These are phyloP conservation scores for Caenorhabditis panamensis DNA, from an alignment of 2,888 invertebrate species.

Conservation along the genomic window DNA sequence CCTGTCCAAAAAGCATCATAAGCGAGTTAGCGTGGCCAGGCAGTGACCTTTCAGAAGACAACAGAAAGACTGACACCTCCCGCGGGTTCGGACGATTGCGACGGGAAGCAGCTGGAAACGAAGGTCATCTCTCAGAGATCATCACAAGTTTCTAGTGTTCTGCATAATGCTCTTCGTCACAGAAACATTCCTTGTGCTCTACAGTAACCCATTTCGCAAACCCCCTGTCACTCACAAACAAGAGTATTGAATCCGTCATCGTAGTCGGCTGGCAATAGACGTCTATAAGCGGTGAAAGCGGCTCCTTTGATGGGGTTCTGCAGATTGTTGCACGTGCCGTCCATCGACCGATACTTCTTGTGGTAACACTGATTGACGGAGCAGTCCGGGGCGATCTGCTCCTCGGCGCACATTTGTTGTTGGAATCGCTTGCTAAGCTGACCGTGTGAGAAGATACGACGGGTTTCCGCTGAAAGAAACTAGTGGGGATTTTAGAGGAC, in stretches of 20 bases:
- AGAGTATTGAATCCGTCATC: slow-evolving; percentile 78
- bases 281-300: slow-evolving; percentile 86
- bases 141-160: background rate
- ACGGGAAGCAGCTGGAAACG: slow-evolving; percentile 56
- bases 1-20: slow-evolving; percentile 73
- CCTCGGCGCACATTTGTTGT: slow-evolving; percentile 50
- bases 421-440: slow-evolving; percentile 36
- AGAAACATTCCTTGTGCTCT: slow-evolving; percentile 9
- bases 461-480: slow-evolving; percentile 37
- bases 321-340: slow-evolving; percentile 96
- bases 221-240: slow-evolving; percentile 68
- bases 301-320: slow-evolving; percentile 88
- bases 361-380: slow-evolving; percentile 78
- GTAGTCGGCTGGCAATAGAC: slow-evolving; percentile 76
- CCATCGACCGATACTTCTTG: slow-evolving; percentile 88
- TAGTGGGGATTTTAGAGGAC: background rate
- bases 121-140: slow-evolving; percentile 20
- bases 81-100: slow-evolving; percentile 77
- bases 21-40: slow-evolving; percentile 71
- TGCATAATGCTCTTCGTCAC: background rate
- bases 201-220: slow-evolving; percentile 4
- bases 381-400: slow-evolving; percentile 68
- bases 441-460: slow-evolving; percentile 45
- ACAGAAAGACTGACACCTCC: slow-evolving; percentile 78
- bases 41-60: slow-evolving; percentile 72